A percentile compares a stretch with the other conserved stretches of the same genome.
Evolutionary conservation across 2,888 invertebrate genomes (phyloP).

Genomic region (Drosophila paramelanica): DNA sequence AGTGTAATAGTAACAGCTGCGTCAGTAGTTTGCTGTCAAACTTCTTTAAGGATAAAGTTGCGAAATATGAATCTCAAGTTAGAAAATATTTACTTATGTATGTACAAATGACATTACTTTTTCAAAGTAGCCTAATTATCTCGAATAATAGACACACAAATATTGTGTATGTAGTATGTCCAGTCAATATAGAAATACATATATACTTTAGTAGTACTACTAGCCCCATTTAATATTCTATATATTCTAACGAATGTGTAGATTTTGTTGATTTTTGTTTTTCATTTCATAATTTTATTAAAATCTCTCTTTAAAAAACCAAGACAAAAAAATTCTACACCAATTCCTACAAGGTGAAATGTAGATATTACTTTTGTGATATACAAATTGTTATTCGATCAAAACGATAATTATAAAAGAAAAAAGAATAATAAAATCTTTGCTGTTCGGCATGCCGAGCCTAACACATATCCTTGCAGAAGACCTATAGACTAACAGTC

Average conservation of each 20-base stretch:
- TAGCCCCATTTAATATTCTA: conserved; percentile 63
- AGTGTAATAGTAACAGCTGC: not conserved
- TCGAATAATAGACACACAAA: conserved; percentile 61
- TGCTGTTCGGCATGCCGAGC: conserved; percentile 48
- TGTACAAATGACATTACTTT: conserved; percentile 80
- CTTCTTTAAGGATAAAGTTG: conserved; percentile 22
- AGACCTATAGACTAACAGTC: conserved; percentile 10
- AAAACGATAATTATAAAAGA: conserved; percentile 58
- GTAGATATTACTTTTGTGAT: conserved; percentile 81
- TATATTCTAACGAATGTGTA: conserved; percentile 46
- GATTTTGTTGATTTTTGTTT: conserved; percentile 46
- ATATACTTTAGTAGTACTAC: conserved; percentile 66
- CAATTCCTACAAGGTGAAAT: conserved; percentile 78
- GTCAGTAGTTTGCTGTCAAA: conserved; percentile 12
- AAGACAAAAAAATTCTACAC: conserved; percentile 67
- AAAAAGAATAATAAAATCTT: conserved; percentile 14
- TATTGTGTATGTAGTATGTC: conserved; percentile 72
- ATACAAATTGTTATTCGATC: conserved; percentile 72
- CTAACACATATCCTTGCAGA: conserved; percentile 44
- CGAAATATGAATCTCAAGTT: conserved; percentile 35
- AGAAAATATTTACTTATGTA: conserved; percentile 62
- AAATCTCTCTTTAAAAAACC: conserved; percentile 48
- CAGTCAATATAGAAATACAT: conserved; percentile 63
- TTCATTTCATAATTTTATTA: conserved; percentile 39
- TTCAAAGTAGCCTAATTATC: conserved; percentile 57